A percentile compares a stretch with the other conserved stretches of the same genome.
These are phyloP conservation scores for Drosophila nasuta DNA, from an alignment of 1,140 invertebrate genomes.

Conservation along the genomic window DNA sequence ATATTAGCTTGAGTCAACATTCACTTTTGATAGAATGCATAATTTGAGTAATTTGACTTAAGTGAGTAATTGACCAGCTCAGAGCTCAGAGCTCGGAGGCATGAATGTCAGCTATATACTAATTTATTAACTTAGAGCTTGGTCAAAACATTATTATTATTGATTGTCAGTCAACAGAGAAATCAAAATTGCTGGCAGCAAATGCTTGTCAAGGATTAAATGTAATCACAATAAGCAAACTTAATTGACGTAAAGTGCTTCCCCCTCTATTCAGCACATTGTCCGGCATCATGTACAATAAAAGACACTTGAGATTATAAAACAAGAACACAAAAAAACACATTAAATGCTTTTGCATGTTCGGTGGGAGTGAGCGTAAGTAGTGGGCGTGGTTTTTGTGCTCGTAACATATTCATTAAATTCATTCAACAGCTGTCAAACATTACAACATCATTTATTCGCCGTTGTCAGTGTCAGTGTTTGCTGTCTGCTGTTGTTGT, in stretches of 20 bases:
- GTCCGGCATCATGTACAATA: conserved; percentile 36
- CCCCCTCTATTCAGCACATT: not conserved
- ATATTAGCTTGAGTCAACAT: conserved; percentile 28
- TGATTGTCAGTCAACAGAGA: conserved; percentile 11
- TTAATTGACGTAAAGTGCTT: conserved; percentile 51
- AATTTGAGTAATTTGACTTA: conserved; percentile 28
- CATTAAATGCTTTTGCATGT: conserved; percentile 58
- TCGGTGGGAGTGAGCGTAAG: not conserved
- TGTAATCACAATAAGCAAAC: conserved; percentile 52
- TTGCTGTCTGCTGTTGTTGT: conserved; percentile 11
- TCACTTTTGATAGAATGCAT: conserved; percentile 27
- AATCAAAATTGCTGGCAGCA: not conserved
- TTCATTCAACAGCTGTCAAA: conserved; percentile 24
- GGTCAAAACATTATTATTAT: not conserved
- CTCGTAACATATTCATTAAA: conserved; percentile 63
- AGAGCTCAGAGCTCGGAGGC: conserved; percentile 3
- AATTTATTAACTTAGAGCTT: conserved; percentile 12
- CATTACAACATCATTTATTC: conserved; percentile 25
- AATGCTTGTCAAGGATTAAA: conserved; percentile 9
- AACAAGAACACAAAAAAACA: conserved; percentile 67
- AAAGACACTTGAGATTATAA: conserved; percentile 75
- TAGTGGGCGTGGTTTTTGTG: not conserved
- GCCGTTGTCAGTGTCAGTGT: conserved; percentile 9
- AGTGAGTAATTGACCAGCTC: conserved; percentile 30
- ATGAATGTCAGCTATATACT: not conserved